Conservation (phyloP, 1,140 invertebrate species). For the Stegodyphus mimosarum region DNA sequence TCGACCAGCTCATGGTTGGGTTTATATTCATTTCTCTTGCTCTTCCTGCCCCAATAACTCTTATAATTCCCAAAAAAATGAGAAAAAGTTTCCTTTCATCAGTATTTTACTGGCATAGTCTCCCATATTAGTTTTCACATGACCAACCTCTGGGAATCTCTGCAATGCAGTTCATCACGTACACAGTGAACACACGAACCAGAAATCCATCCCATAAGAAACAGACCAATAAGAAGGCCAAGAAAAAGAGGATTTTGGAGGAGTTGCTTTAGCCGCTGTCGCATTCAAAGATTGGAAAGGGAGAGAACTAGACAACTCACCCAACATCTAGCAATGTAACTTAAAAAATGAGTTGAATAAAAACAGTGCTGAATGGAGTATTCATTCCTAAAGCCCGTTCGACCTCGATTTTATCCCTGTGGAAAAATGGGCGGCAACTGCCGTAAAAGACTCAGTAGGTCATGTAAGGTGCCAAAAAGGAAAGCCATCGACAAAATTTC, state of each 20-base stretch:
- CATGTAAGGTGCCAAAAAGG: conserved; percentile 42
- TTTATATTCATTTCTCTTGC: too few relatives aligned
- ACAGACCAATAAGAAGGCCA: too few relatives aligned
- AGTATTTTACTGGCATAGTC: conserved; percentile 23
- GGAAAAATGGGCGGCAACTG: conserved; percentile 29
- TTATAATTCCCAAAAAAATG: too few relatives aligned
- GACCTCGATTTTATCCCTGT: conserved; percentile 17
- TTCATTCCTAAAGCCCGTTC: conserved; percentile 21
- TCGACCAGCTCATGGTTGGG: too few relatives aligned
- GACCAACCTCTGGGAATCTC: too few relatives aligned
- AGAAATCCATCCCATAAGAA: too few relatives aligned
- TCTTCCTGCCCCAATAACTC: too few relatives aligned
- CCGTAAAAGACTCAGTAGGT: conserved; percentile 29
- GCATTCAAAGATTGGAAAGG: background rate
- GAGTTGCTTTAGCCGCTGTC: background rate
- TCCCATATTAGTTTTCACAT: conserved; percentile 1
- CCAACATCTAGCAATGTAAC: background rate
- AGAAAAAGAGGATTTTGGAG: background rate
- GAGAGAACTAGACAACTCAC: background rate
- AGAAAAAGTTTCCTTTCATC: background rate
- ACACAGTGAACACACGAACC: too few relatives aligned
- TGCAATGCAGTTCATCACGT: too few relatives aligned
- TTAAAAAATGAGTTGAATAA: conserved; percentile 38
- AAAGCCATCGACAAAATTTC: conserved; percentile 17
- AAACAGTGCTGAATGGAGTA: conserved; percentile 25